A percentile compares a stretch with the other conserved stretches of the same genome.
Conservation (phyloP, 2,797 vertebrate species). For the Pangasius macronema region DNA sequence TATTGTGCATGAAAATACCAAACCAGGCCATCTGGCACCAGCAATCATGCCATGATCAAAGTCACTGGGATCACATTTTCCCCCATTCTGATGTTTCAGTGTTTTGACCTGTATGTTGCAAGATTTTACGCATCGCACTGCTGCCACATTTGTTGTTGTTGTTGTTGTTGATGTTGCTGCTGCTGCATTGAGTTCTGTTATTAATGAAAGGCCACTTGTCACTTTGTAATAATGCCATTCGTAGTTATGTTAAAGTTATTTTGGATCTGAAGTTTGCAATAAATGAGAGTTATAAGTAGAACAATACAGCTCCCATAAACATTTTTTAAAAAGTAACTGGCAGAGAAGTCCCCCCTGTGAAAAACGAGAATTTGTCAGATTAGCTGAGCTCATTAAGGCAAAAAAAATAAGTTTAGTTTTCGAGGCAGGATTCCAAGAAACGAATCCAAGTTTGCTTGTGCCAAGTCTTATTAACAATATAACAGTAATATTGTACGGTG, state of each 20-base stretch:
- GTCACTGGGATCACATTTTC: neutral
- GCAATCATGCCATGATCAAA: neutral
- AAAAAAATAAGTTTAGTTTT: neutral
- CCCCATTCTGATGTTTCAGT: neutral
- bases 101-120: neutral
- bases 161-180: neutral
- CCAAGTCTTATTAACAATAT: neutral
- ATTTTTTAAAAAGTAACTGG: neutral
- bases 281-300: neutral
- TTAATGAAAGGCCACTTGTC: neutral
- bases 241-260: neutral
- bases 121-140: neutral
- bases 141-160: neutral
- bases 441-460: neutral
- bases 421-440: conserved; percentile 15
- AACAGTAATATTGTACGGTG: neutral
- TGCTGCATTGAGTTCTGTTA: neutral
- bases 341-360: neutral
- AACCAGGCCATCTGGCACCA: neutral
- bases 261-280: neutral
- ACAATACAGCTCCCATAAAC: neutral
- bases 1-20: neutral
- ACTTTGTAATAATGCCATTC: neutral
- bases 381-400: neutral
- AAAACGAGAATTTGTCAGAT: neutral